Conservation (phyloP, 2,797 vertebrate genomes). For the Gallinago solitaria region DNA sequence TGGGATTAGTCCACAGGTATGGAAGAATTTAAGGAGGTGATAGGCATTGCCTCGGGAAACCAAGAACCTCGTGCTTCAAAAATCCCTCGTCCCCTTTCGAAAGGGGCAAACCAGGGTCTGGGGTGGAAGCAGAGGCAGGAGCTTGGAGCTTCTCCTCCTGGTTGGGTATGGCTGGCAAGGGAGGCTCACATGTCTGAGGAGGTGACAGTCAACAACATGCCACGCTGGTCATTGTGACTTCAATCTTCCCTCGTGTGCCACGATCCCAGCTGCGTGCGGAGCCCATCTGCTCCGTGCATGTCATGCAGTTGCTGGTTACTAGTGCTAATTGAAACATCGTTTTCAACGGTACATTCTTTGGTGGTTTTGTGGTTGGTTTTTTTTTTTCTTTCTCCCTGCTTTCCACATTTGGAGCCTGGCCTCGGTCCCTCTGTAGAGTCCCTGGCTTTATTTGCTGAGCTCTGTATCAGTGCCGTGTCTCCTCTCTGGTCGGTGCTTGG, state of each 20-base stretch:
- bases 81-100: background rate
- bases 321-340: slow-evolving; percentile 35
- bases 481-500: fast-evolving
- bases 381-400: background rate
- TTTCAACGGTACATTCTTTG: slow-evolving; percentile 26
- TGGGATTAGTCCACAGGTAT: background rate
- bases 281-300: slow-evolving; percentile 28
- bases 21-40: background rate
- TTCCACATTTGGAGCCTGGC: background rate
- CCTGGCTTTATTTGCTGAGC: background rate
- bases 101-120: fast-evolving
- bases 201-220: background rate
- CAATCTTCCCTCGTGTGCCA: background rate
- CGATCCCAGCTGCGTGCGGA: background rate
- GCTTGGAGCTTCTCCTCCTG: fast-evolving
- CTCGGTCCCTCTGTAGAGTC: background rate
- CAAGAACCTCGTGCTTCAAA: background rate
- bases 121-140: background rate
- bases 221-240: background rate
- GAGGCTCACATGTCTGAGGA: too few species aligned
- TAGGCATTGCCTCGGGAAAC: background rate
- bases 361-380: background rate
- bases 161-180: fast-evolving
- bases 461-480: background rate
- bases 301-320: background rate